Evolutionary conservation across 2,888 invertebrate genomes (phyloP), one percentile per base, ranked within the genome.

Genomic region (Scaptomyza cyrtandrae): DNA sequence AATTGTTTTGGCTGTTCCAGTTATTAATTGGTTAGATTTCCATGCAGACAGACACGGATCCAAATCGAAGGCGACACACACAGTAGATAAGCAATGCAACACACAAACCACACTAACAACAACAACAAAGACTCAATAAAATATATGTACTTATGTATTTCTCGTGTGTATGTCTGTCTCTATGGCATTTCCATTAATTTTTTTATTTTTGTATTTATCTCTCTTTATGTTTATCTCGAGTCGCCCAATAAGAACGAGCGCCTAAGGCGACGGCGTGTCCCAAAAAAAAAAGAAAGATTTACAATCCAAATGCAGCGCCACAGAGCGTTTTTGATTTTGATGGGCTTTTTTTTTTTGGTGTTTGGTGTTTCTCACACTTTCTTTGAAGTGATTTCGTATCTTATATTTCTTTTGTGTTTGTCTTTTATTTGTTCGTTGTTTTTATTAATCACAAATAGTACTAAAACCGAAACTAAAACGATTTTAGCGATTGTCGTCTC

Each of bases 181-280:
- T 41, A 41, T 78, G 77, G 69, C 87, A 73, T 86, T 84, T 76
- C 83, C 83, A 83, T 83, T 83, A 85, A 83, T 83, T 39, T 39
- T 59, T 85, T 80, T 83, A 83, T 83, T 83, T 83, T 79, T 74
- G 87, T 86, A 83, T 83, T 86, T 83, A 86, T 83, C 86, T 87
- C 74, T 81, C 79, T 83, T 71, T 79, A 63, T 79, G 85, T 83
- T 83, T 83, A 83, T 83, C 83, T 87, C 80, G 54, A 64, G 35
- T 41, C 41, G 41, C 7, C 16, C 41, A 41, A 16, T 16, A 41
- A 41, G 44, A 68, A 41, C 45, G 37, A 65, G 71, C 61, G 71
- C 76, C 76, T 63, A 67, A 53, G 68, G 56, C 83, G 61, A 56
- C 67, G 83, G 77, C 68, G 74, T 79, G 82, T 52, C 80, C 78